Base-by-base conservation (phyloP, 1,140 invertebrate species). In the Cydia amplana region DNA sequence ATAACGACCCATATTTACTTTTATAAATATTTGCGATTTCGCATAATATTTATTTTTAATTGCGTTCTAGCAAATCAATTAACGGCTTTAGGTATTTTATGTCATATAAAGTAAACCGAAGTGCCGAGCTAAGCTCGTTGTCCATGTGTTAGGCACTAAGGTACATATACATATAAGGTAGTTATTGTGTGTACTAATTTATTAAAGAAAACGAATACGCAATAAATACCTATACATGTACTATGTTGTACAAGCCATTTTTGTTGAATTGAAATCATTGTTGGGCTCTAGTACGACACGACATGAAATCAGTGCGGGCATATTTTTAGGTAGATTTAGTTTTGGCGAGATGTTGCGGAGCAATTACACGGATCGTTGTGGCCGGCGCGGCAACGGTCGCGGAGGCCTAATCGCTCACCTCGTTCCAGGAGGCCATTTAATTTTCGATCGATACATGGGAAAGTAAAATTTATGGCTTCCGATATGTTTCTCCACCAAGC, bases 401-500 rank as follows among this genome's bases (percentile, higher is more conserved):
- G 64, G 25, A 4, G 4, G 23, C 64, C 64, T 67, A 67, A 32
- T 32, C 64, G 64, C 25, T 67, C 28, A 67, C 16, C 25, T 67
- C 10, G 7, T 16, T 28, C 25, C 64, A 36, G 23, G 63, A 67
- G 10, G 64, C 64, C 64, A 67, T 67, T 67, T 67, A 67, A 32
- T 67, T 67, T 64, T 14, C 20, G 63, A 64, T 64, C 63, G 63
- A 64, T 64, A 64, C 20, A 64, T 25, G 63, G 43, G 25, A 64
- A 64, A 64, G 63, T 18, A 28, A 64, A 64, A 64, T 64, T 64
- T 64, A 64, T 64, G 63, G 23, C 20, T 14, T 64, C 63, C 63
- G 20, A 64, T 64, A 25, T 25, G 12, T 64, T 64, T 64, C 28
- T 64, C 55, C 10, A 14, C 12, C 43, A 46, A 16, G 43, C 12